phyloP scores from a whole-genome alignment of 2,888 invertebrate species.

The Carpatolechia fugitivella region DNA sequence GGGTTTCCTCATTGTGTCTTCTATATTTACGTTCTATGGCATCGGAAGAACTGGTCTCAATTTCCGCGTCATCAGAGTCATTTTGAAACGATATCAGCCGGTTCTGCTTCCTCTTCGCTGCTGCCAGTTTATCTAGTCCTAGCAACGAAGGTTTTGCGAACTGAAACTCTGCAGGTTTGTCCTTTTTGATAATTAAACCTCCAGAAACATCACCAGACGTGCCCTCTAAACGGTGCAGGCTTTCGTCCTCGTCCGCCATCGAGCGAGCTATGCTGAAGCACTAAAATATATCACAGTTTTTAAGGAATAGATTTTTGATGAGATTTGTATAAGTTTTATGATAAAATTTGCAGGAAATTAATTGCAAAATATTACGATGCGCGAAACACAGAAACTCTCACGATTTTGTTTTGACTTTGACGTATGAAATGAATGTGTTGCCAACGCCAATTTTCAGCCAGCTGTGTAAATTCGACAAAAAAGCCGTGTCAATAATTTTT shows the following conservation, averaged over 20 bases:
- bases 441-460: too few relatives aligned
- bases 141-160: slow-evolving; percentile 87
- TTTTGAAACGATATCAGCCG: slow-evolving; percentile 83
- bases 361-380: too few relatives aligned
- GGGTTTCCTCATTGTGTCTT: slow-evolving; percentile 90
- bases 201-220: slow-evolving; percentile 82
- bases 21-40: slow-evolving; percentile 84
- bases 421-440: too few relatives aligned
- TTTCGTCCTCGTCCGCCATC: slow-evolving; percentile 76
- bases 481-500: too few relatives aligned
- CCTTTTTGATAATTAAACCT: slow-evolving; percentile 84
- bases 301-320: neutral
- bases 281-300: neutral
- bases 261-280: slow-evolving; percentile 2
- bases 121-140: slow-evolving; percentile 92
- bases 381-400: too few relatives aligned
- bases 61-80: slow-evolving; percentile 45
- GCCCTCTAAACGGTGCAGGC: slow-evolving; percentile 86
- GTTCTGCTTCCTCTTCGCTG: slow-evolving; percentile 84
- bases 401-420: too few relatives aligned
- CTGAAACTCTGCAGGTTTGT: slow-evolving; percentile 82
- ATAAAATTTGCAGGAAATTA: too few relatives aligned
- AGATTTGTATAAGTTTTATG: too few relatives aligned
- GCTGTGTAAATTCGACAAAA: too few relatives aligned
- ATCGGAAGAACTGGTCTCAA: slow-evolving; percentile 35